Evolutionary conservation across 2,888 invertebrate species (phyloP).

Genomic region (Nomada flava): DNA sequence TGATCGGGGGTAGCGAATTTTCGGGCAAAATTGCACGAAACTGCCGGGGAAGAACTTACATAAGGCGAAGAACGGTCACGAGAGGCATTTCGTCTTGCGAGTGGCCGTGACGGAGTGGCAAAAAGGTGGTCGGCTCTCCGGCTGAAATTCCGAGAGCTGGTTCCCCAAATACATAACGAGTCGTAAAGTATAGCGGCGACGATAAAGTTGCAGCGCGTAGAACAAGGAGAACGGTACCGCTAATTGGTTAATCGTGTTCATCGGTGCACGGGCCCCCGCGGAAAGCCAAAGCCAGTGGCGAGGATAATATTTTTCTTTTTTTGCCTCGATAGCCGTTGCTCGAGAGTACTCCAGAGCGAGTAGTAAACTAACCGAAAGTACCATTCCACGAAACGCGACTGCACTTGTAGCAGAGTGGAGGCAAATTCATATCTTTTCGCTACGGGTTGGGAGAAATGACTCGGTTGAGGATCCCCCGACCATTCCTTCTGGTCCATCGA

Average conservation of each 20-base stretch:
- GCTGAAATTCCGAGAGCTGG: constrained; percentile 34
- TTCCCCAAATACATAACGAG: constrained; percentile 45
- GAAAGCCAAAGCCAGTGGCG: constrained; percentile 55
- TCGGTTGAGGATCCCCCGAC: constrained; percentile 48
- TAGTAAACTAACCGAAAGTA: constrained; percentile 61
- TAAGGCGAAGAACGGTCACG: constrained; percentile 4
- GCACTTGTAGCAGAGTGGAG: constrained; percentile 21
- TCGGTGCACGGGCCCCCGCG: constrained; percentile 53
- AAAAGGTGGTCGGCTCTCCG: constrained; percentile 38
- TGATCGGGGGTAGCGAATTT: neutral
- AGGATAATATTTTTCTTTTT: constrained; percentile 64
- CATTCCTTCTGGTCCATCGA: neutral
- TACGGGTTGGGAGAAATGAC: constrained; percentile 54
- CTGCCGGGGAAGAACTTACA: neutral
- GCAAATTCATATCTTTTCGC: constrained; percentile 68
- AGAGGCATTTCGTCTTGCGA: constrained; percentile 15
- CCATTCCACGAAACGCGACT: constrained; percentile 57
- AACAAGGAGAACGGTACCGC: constrained; percentile 62
- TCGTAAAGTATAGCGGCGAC: constrained; percentile 46
- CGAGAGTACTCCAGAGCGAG: constrained; percentile 40
- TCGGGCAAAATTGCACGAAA: no score
- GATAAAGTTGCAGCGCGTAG: constrained; percentile 51
- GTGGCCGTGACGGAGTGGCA: constrained; percentile 26
- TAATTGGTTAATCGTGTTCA: constrained; percentile 73
- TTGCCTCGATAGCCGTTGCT: constrained; percentile 43